These are phyloP conservation scores for Pteruthius melanotis DNA, from an alignment of 2,113 vertebrate genomes.

Conservation along the genomic window DNA sequence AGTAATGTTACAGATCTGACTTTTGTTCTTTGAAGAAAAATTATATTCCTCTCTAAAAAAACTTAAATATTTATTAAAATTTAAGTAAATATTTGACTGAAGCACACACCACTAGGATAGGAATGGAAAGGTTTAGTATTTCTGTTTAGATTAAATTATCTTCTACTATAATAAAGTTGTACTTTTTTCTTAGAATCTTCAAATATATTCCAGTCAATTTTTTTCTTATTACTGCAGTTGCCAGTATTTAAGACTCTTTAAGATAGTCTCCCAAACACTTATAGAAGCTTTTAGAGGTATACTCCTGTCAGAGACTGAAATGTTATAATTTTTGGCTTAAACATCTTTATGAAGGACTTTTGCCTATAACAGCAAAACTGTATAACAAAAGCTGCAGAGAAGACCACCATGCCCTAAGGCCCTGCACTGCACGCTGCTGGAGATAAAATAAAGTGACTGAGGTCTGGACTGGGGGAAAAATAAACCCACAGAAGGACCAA, in stretches of 20 bases:
- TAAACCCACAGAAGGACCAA: background rate
- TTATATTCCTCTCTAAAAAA: background rate
- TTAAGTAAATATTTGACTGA: background rate
- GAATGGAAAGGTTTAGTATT: background rate
- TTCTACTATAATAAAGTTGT: background rate
- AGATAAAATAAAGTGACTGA: background rate
- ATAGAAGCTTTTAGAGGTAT: background rate
- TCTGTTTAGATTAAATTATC: background rate
- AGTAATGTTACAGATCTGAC: background rate
- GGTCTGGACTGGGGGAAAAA: background rate
- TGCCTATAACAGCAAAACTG: background rate
- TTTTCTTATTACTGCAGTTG: background rate
- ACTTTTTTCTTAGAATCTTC: background rate
- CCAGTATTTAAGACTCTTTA: background rate
- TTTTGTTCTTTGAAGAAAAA: background rate
- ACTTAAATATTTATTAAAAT: background rate
- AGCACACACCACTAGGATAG: background rate
- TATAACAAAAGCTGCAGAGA: background rate
- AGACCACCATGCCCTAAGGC: background rate
- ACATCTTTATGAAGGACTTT: background rate
- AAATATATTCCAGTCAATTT: background rate
- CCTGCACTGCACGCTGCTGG: background rate
- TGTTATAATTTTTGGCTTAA: background rate
- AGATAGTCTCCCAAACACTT: background rate
- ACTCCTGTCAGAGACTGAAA: background rate